Evolutionary conservation across 2,113 vertebrate species (phyloP), one percentile per base, ranked within the genome.

Genomic region (Columba livia): DNA sequence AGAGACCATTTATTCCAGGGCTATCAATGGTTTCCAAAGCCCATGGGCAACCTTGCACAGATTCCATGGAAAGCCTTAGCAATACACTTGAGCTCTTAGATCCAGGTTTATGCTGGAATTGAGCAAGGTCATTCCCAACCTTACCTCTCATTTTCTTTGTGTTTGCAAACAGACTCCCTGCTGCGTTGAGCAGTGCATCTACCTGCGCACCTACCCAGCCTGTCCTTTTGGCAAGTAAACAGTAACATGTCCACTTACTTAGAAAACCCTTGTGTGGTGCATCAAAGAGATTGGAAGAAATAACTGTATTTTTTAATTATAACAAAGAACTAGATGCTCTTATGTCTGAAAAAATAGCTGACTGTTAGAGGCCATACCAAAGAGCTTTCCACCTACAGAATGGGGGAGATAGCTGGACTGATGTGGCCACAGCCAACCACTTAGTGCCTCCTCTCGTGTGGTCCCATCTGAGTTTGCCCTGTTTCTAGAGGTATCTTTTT

Each of bases 171-270:
- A 51, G 73, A 26, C 8, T 28, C 38, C 44, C 38, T 17, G 60
- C 48, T 1, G 2, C n/a, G 2, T 31, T 65, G 14, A 13, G 8
- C 23, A 8, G 42, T 1, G 2, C 9, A 5, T 12, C 56, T 24
- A 5, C 1, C 0, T 58, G 44, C 23, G 47, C 38, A 34, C n/a
- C n/a, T n/a, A n/a, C 17, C 25, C 44, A 47, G 44, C 18, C 44
- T 47, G 44, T 47, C 44, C 44, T 47, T 47, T 47, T 19, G 18
- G 44, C 65, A 65, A n/a, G 42, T 6, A 12, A 38, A 19, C 34
- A 2, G 0, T 4, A 12, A 10, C 4, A 3, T 11, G 26, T 23
- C 71, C 29, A 21, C 29, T 24, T 51, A 23, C 38, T 51, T 11
- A 38, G 11, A 65, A 72, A 57, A 12, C 32, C 47, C 42, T 71